Conservation (phyloP, 2,113 vertebrate species). For the Fregata magnificens region DNA sequence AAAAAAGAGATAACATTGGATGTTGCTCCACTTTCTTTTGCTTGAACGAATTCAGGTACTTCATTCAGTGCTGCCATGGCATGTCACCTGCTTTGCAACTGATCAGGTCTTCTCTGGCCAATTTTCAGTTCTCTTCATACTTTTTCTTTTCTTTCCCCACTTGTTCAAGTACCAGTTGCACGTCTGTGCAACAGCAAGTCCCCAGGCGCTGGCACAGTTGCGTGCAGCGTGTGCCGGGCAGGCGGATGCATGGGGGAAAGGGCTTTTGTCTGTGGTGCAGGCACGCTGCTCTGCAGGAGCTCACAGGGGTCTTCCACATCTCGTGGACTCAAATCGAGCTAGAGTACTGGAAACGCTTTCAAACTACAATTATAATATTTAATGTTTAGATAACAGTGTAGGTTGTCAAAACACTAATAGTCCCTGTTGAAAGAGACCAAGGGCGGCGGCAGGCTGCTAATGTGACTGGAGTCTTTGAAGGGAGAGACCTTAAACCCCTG, state of each 20-base stretch:
- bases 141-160: background rate
- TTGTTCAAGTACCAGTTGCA: too few species aligned
- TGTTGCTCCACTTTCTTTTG: background rate
- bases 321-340: background rate
- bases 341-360: background rate
- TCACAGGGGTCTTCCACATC: rapidly evolving
- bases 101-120: background rate
- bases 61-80: background rate
- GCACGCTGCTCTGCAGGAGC: background rate
- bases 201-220: background rate
- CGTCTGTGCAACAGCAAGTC: background rate
- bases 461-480: background rate
- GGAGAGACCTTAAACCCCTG: background rate
- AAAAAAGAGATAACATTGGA: background rate
- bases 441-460: background rate
- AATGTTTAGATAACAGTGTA: background rate
- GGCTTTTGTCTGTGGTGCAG: background rate
- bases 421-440: background rate
- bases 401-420: background rate
- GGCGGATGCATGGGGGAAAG: background rate
- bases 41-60: background rate
- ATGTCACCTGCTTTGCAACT: background rate
- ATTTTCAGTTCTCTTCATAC: background rate
- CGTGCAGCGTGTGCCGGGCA: rapidly evolving
- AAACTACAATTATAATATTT: background rate